A percentile compares a stretch with the other conserved stretches of the same genome.
Evolutionary conservation across 2,797 vertebrate species (phyloP).

Genomic region (Bradypus variegatus): DNA sequence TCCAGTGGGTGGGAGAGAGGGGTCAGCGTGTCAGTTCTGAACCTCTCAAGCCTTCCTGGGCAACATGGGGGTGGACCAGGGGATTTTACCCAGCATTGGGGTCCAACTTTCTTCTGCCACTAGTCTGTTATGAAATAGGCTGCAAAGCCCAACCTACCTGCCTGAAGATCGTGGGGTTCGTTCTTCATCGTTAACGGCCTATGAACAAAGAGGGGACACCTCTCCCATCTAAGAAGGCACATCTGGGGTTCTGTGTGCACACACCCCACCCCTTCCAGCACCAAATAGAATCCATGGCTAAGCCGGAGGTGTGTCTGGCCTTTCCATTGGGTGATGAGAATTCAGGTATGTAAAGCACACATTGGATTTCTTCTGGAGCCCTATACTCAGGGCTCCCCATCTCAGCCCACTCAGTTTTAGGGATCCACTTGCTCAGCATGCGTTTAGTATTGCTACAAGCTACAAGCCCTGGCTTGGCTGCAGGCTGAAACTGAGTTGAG

Average conservation of each 20-base stretch:
- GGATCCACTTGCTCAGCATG: background rate
- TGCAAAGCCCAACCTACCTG: background rate
- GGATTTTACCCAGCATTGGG: background rate
- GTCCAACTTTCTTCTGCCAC: background rate
- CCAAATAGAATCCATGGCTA: background rate
- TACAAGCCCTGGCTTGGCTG: background rate
- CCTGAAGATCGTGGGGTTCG: background rate
- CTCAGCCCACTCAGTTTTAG: too few species aligned
- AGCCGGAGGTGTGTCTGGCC: background rate
- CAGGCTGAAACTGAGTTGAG: background rate
- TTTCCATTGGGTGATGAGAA: background rate
- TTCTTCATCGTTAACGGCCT: background rate
- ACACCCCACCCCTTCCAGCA: too few species aligned
- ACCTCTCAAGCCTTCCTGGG: background rate
- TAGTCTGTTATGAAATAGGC: background rate
- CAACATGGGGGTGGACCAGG: background rate
- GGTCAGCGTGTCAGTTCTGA: background rate
- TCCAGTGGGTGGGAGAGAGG: background rate
- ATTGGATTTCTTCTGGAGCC: background rate
- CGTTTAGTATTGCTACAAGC: background rate
- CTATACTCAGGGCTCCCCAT: rapidly evolving
- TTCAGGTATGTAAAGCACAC: background rate
- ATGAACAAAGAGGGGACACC: background rate
- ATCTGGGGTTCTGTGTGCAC: background rate
- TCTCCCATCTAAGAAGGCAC: too few species aligned